Evolutionary conservation across 1,140 invertebrate genomes (phyloP).

Genomic region (Euura saliciscinereae): DNA sequence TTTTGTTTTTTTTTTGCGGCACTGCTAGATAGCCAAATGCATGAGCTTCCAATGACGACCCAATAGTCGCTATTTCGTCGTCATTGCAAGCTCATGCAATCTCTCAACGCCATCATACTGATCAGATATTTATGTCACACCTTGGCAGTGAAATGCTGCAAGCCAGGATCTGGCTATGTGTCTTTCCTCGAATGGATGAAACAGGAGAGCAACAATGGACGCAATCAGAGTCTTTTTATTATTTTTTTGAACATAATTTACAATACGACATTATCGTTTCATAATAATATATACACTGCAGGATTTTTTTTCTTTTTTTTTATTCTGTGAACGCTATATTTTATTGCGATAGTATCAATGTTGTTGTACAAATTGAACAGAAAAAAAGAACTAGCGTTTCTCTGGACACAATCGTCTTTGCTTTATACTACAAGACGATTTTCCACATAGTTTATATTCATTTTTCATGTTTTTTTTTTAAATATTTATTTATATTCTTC

Average conservation of each 20-base stretch:
- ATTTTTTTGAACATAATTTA: constrained; percentile 27
- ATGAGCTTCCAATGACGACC: too few relatives aligned
- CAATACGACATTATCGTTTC: constrained; percentile 18
- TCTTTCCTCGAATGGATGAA: too few relatives aligned
- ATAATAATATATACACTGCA: constrained; percentile 37
- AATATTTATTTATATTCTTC: too few relatives aligned
- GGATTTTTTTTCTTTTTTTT: constrained; percentile 40
- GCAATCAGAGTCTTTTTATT: constrained; percentile 1
- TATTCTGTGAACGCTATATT: too few relatives aligned
- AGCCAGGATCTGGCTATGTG: too few relatives aligned
- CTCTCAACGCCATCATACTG: background rate
- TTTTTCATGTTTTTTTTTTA: background rate
- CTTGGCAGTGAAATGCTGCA: background rate
- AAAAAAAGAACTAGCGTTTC: constrained; percentile 10
- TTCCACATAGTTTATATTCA: too few relatives aligned
- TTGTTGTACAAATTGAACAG: constrained; percentile 31
- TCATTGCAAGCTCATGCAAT: too few relatives aligned
- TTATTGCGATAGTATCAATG: constrained; percentile 10
- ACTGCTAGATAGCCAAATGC: too few relatives aligned
- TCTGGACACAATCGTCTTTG: constrained; percentile 22
- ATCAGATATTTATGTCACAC: background rate
- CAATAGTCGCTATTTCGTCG: too few relatives aligned
- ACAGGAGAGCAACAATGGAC: background rate
- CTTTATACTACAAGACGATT: constrained; percentile 16
- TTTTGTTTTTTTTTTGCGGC: too few relatives aligned